These are phyloP conservation scores for Thamnophis sirtalis DNA, from an alignment of 2,113 vertebrate genomes.

Conservation along the genomic window DNA sequence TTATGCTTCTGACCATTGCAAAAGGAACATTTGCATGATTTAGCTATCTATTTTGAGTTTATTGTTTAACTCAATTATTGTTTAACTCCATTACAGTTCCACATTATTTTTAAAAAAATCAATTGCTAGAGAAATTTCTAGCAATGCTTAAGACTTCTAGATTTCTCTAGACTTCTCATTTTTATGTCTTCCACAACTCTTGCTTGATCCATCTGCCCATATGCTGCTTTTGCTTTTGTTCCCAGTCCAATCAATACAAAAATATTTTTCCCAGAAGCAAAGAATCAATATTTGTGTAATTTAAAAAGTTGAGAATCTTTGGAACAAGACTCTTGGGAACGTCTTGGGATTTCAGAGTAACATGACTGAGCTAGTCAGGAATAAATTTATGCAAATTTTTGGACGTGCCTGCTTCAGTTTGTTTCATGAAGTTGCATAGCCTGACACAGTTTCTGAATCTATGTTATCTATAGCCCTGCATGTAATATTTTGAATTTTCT, in stretches of 20 bases:
- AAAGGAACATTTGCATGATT: background rate
- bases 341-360: background rate
- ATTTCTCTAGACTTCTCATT: background rate
- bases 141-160: background rate
- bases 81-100: background rate
- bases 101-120: background rate
- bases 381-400: background rate
- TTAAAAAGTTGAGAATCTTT: background rate
- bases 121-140: background rate
- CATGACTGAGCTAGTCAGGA: background rate
- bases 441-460: background rate
- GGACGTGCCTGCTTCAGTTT: background rate
- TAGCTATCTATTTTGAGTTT: background rate
- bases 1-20: conserved; percentile 27
- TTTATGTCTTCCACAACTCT: background rate
- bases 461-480: background rate
- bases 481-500: fast-evolving
- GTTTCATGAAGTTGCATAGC: background rate
- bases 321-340: background rate
- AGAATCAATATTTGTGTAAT: background rate
- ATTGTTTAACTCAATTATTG: background rate
- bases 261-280: background rate
- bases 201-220: background rate
- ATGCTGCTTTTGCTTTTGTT: background rate
- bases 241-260: background rate